Evolutionary conservation across 2,113 vertebrate genomes (phyloP).

Genomic region (Phycodurus eques): DNA sequence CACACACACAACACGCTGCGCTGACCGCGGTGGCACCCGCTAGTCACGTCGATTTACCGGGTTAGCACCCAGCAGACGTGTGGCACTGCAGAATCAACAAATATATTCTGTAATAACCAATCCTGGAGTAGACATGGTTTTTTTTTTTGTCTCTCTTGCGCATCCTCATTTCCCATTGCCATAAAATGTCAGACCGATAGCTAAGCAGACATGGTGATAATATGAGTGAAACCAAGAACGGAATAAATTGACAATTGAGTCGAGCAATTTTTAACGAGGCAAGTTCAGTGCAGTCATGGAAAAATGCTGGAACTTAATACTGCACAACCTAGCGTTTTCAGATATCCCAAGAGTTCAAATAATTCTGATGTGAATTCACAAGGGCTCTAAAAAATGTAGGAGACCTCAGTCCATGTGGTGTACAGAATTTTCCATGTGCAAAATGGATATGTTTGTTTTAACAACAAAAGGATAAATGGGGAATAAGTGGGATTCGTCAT

Average conservation of each 20-base stretch:
- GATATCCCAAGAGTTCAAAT: neutral
- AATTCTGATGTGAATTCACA: neutral
- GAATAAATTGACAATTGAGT: neutral
- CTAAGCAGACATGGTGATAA: neutral
- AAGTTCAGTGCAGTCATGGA: too few relatives aligned
- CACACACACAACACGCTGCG: slow-evolving; percentile 13
- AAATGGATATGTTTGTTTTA: neutral
- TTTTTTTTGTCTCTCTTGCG: too few relatives aligned
- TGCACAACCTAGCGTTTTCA: neutral
- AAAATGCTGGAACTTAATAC: too few relatives aligned
- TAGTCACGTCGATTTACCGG: slow-evolving; percentile 43
- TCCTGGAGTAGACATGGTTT: neutral
- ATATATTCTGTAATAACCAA: neutral
- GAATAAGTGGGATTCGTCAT: neutral
- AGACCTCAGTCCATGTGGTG: neutral
- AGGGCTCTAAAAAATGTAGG: neutral
- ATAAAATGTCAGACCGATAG: neutral
- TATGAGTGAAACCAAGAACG: neutral
- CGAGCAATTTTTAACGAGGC: neutral
- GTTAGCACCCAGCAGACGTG: slow-evolving; percentile 22
- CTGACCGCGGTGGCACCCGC: slow-evolving; percentile 46
- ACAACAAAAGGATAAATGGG: neutral
- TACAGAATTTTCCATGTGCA: neutral
- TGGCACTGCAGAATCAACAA: slow-evolving; percentile 34
- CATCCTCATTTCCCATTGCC: too few relatives aligned